Base-by-base conservation (phyloP, 1,140 invertebrate genomes). In the Rhyacophila brunnea region DNA sequence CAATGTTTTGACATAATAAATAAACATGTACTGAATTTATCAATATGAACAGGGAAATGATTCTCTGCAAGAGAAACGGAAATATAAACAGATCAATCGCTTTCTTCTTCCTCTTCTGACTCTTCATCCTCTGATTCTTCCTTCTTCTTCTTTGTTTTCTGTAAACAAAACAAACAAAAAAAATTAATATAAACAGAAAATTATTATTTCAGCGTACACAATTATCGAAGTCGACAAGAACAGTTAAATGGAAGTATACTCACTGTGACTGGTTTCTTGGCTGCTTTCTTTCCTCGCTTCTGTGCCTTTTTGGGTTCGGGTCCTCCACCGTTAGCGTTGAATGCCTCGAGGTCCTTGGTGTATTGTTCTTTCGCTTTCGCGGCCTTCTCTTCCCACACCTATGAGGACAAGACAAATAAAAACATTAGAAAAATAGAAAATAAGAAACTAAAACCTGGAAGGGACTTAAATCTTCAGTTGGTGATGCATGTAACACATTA, bases 341-440 rank as follows among this genome's bases (percentile, higher is more conserved):
- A 98, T 68, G 92, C 90, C 66, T 91, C 88, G 87, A 97, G 90
- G 36, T 88, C 91, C 66, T 86, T 83, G 17, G 86, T 81, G 74
- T 97, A 98, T 38, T 91, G 87, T 71, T 92, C 87, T 75, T 96
- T 97, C 2, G 87, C 86, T 71, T 92, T 88, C 5, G 82, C 83
- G 0, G 90, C 90, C 67, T 90, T 89, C 44, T 88, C 83, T 66
- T 97, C 94, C 90, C 92, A 98, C 77, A 93, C 89, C 87, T 92
- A 67, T 11, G 61, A 62, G 61, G 48, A 60, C 45, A 56, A 60
- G 58, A 52, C 46, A 52, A 51, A 13, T 48, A 23, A 15, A 45
- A 45, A 11, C 4, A 15, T 45, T 7, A 17, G 10, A 18, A 40
- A 40, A 5, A 36, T 10, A 28, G 43, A 11, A 1, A 44, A 34